Base-by-base conservation (phyloP, 2,888 invertebrate genomes). In the Eupsilia transversa region DNA sequence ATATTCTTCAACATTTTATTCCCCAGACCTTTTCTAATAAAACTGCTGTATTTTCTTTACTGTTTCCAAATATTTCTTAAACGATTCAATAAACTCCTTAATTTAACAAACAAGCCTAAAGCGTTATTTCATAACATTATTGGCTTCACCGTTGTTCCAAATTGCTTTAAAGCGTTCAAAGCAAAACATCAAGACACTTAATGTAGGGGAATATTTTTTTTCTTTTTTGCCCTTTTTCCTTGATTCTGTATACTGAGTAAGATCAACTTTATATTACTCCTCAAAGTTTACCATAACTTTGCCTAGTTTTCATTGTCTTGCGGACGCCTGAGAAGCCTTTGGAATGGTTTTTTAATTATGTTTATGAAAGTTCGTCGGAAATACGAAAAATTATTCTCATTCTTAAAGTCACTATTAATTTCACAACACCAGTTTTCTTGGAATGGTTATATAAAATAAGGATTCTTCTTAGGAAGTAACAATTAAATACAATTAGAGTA, bases 331-430 rank as follows among this genome's bases (percentile, higher is more conserved):
- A 71, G 90, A 89, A 90, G 85, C 88, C 90, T 89, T 89, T 87
- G 77, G 85, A 92, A 91, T 89, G 89, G 86, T 89, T 92, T 91
- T 92, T 91, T 92, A 91, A 92, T 92, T 90, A 89, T 88, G 85
- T 91, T 90, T 86, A 83, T 84, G 71, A 74, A 86, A 85, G 73
- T 84, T 80, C 35, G 49, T 64, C 77, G 56, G 70, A 72, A 88
- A 88, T 87, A 87, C 82, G 76, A 67, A 79, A 85, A 83, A 87
- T 79, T 77, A 85, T 88, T 87, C 74, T 78, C 67, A 70, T 83
- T 82, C 76, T 0, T 74, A 59, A 72, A 81, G 57, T 72, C 74
- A 71, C 70, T 59, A 38, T 82, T 80, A 59, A 72, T 78, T 72
- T 60, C 35, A 46, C 56, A 68, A 73, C 49, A 46, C 27, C 27